Evolutionary conservation across 1,140 invertebrate species (phyloP).

Genomic region (Reticulitermes speratus): DNA sequence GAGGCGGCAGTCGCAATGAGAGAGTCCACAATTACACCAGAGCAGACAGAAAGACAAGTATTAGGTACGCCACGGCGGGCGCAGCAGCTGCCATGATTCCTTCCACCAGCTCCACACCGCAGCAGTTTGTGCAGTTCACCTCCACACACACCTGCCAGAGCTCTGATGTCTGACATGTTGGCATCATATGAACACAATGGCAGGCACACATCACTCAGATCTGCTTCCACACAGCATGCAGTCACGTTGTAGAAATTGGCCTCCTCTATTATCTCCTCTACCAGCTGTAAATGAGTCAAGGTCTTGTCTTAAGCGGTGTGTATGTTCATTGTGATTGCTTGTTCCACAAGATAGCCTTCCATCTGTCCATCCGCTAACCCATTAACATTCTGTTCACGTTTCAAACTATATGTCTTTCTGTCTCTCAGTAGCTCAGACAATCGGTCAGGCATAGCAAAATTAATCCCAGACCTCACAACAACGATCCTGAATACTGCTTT

Average conservation of each 20-base stretch:
- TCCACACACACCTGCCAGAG: conserved; percentile 62
- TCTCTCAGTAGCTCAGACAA: too few relatives aligned
- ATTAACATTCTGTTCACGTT: too few relatives aligned
- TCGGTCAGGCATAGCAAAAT: too few relatives aligned
- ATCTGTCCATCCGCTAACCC: too few relatives aligned
- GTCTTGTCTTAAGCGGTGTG: background rate
- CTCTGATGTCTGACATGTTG: conserved; percentile 71
- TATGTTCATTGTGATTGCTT: background rate
- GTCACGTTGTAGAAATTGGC: conserved; percentile 69
- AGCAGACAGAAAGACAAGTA: conserved; percentile 68
- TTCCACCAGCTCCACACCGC: conserved; percentile 67
- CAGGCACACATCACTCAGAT: conserved; percentile 68
- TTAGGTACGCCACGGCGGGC: conserved; percentile 68
- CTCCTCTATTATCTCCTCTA: conserved; percentile 57
- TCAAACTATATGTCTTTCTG: too few relatives aligned
- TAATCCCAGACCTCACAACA: too few relatives aligned
- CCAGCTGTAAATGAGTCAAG: conserved; percentile 44
- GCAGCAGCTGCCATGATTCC: conserved; percentile 75
- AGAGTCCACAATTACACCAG: conserved; percentile 62
- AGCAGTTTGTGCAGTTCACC: conserved; percentile 67
- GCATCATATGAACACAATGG: conserved; percentile 81
- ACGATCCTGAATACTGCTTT: too few relatives aligned
- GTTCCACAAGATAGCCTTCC: too few relatives aligned
- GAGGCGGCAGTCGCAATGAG: conserved; percentile 54
- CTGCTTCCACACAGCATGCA: conserved; percentile 69